Base-by-base conservation (phyloP, 2,888 invertebrate species). In the Heliconius charithonia region DNA sequence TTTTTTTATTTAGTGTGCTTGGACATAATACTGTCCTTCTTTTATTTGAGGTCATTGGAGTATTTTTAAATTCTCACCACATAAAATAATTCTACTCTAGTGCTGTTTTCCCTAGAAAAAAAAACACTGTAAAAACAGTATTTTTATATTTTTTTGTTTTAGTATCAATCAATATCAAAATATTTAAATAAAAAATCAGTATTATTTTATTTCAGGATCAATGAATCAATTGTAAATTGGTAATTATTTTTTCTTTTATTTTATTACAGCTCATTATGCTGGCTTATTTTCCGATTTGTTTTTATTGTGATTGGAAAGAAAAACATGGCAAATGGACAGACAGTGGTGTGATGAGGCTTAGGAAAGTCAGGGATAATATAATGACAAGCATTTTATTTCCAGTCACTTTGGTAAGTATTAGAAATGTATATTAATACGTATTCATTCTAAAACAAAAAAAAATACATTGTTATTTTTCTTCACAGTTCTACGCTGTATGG, bases 321-420 rank as follows among this genome's bases (percentile, higher is more conserved):
- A 84, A 80, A 41, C 79, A 72, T 9, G 85, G 85, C 6, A 76
- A 85, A 4, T 84, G 83, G 51, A 78, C 83, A 13, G 62, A 67
- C 10, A 76, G 66, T 6, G 79, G 80, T 4, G 84, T 88, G 41
- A 77, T 74, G 29, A 56, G 4, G 1, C 69, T 89, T 9, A 84
- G 85, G 16, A 79, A 83, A 29, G 25, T 85, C 1, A 86, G 87
- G 25, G 89, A 90, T 79, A 79, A 86, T 2, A 29, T 87, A 4
- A 87, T 90, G 86, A 90, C 89, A 4, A 81, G 86, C n/a, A 80
- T 90, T 12, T 77, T 90, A 32, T 83, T 88, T 65, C 91, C 90
- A 2, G 81, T 85, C 4, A 87, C 86, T 25, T 67, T 81, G 76
- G 81, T 80, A 76, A 81, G 62, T 4, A 37, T 9, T 22, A 22